Base-by-base conservation (phyloP, 2,113 vertebrate species). In the Lutjanus erythropterus region DNA sequence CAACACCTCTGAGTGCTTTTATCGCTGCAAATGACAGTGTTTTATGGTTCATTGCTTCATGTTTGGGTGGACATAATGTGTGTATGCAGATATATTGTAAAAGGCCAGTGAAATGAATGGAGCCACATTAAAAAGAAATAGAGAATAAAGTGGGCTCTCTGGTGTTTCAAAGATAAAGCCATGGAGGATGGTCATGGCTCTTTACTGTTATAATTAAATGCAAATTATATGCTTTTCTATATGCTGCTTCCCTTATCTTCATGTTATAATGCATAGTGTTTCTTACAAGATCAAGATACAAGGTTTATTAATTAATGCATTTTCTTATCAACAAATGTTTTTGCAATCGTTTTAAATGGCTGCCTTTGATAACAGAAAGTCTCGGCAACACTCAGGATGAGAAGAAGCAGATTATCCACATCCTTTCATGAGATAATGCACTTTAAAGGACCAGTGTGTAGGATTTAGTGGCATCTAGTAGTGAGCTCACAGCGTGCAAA, bases 1-100 rank as follows among this genome's bases (percentile, higher is more conserved):
- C 50, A 50, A 50, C 81, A 66, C 50, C 33, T 29, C 67, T 55
- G 52, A 85, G 71, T 42, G 70, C 69, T 75, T 47, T 10, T 47
- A 19, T 67, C 15, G 1, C 62, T 37, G 68, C 69, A 53, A 42
- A 71, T 41, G 33, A 59, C 55, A 1, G 44, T 19, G 27, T 31
- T 14, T 21, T 0, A 33, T 37, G 65, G 74, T 55, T 78, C 47
- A 52, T 78, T 69, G 72, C 60, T 19, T 83, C 46, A 29, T 39
- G 35, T 65, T 72, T 37, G 21, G 3, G 53, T 52, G 65, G 80
- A 64, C 69, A 39, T 61, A 31, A 71, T 68, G 69, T 62, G n/a
- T n/a, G 9, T 50, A n/a, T 52, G 56, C 33, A 69, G 15, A 69
- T 41, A 62, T 11, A 53, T 18, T 37, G 33, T 49, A 31, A 81